These are phyloP conservation scores for Oncorhynchus keta DNA, from an alignment of 2,113 vertebrate genomes.

Conservation along the genomic window DNA sequence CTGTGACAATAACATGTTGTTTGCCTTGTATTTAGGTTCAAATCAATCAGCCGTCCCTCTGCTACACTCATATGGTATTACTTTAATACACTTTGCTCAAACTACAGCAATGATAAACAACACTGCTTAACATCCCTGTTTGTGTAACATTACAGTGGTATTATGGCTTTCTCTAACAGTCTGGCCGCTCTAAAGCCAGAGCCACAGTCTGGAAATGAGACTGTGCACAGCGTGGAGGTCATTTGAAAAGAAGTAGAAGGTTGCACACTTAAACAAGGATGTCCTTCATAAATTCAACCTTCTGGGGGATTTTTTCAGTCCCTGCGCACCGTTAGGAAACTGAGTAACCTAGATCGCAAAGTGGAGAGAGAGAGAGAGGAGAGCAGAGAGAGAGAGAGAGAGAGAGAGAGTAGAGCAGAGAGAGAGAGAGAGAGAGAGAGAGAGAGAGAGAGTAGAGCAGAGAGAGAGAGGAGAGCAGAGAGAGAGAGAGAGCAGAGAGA, in stretches of 20 bases:
- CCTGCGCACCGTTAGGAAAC: constrained; percentile 74
- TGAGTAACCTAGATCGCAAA: constrained; percentile 78
- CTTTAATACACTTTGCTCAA: not conserved
- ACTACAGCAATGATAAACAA: not conserved
- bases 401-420: not conserved
- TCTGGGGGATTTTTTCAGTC: constrained; percentile 60
- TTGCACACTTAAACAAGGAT: constrained; percentile 74
- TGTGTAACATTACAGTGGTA: not conserved
- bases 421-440: not conserved
- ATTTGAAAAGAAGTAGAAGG: constrained; percentile 65
- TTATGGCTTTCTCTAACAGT: constrained; percentile 39
- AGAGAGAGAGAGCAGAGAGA: constrained; percentile 5
- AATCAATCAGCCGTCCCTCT: not conserved
- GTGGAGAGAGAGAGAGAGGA: constrained; percentile 44
- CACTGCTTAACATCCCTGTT: not conserved
- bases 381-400: constrained; percentile 41
- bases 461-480: too few species aligned
- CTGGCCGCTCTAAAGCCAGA: constrained; percentile 44
- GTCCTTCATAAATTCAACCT: constrained; percentile 79
- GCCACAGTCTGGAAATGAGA: constrained; percentile 39
- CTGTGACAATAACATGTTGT: not conserved
- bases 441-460: too few species aligned
- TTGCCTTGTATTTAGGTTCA: not conserved
- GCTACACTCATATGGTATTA: not conserved
- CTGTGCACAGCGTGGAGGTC: constrained; percentile 50